Evolutionary conservation across 2,888 invertebrate genomes (phyloP), one percentile per base, ranked within the genome.

Genomic region (Anaspis maculata): DNA sequence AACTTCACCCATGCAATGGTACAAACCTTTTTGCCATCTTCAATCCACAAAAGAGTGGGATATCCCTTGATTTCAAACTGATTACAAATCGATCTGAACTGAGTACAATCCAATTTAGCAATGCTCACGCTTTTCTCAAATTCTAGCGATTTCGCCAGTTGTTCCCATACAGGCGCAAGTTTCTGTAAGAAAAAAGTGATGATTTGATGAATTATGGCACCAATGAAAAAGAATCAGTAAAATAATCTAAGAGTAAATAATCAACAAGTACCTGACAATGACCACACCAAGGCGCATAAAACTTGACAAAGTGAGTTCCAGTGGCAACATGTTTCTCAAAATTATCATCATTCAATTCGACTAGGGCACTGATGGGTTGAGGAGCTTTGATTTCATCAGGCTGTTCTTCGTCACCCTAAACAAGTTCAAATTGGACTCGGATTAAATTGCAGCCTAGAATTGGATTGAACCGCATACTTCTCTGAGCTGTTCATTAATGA

Each of bases 251-350:
- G n/a, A n/a, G n/a, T n/a, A n/a, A n/a, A n/a, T n/a, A n/a, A n/a
- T n/a, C n/a, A n/a, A n/a, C n/a, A n/a, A n/a, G n/a, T 66, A 83
- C 83, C 72, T 83, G 85, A 51, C 90, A 91, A 52, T 86, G 84
- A 34, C 82, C 75, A 62, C 92, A 92, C 92, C 92, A 92, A 0
- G 92, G 90, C 1, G 87, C 87, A 67, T 83, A 94, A 63, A 92
- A 92, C 68, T 91, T 89, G 3, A 94, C 72, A 59, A 94, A 92
- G 62, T 88, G 84, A 51, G 81, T 78, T 27, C 91, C 90, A 26
- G 61, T 70, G 1, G 76, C 72, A 0, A 87, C 69, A 57, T 79
- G 78, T 49, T 79, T 76, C 42, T 80, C 77, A 55, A 88, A 86
- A 40, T 75, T 83, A 11, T 82, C 76, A 48, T 86, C 86, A 21